These are phyloP conservation scores for Octodon degus DNA, from an alignment of 2,113 vertebrate genomes.

Conservation along the genomic window DNA sequence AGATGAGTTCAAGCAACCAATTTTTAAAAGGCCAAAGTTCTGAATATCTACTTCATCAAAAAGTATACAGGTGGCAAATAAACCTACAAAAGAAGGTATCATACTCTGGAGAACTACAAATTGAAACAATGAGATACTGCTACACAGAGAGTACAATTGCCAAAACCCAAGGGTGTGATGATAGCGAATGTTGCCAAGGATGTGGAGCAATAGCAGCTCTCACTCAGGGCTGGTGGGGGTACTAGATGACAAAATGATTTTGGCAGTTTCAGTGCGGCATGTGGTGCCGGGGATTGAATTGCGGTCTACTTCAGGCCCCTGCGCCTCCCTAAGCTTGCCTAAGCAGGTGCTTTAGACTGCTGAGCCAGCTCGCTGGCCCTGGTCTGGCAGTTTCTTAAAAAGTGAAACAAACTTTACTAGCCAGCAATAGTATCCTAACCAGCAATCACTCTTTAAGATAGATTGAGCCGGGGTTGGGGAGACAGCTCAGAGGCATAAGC, in stretches of 20 bases:
- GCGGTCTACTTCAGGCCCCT: too few species aligned
- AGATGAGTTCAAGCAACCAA: neutral
- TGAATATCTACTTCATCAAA: constrained; percentile 3
- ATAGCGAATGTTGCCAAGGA: neutral
- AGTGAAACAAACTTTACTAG: neutral
- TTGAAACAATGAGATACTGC: constrained; percentile 22
- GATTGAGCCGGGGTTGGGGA: neutral
- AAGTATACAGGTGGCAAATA: neutral
- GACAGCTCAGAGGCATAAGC: too few species aligned
- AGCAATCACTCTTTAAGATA: neutral
- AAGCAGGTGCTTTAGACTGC: too few species aligned
- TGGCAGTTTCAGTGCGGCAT: too few species aligned
- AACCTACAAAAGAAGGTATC: neutral
- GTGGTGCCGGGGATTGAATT: too few species aligned
- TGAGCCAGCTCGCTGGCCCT: too few species aligned
- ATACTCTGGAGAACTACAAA: neutral
- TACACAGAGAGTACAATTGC: neutral
- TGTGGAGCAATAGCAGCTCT: neutral
- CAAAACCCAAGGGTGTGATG: neutral
- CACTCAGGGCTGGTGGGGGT: neutral
- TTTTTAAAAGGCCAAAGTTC: neutral
- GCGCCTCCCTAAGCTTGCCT: too few species aligned
- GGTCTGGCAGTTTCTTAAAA: neutral
- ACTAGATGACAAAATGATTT: neutral
- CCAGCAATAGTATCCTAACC: neutral